phyloP scores from a whole-genome alignment of 1,140 invertebrate species.

The Habropoda laboriosa region DNA sequence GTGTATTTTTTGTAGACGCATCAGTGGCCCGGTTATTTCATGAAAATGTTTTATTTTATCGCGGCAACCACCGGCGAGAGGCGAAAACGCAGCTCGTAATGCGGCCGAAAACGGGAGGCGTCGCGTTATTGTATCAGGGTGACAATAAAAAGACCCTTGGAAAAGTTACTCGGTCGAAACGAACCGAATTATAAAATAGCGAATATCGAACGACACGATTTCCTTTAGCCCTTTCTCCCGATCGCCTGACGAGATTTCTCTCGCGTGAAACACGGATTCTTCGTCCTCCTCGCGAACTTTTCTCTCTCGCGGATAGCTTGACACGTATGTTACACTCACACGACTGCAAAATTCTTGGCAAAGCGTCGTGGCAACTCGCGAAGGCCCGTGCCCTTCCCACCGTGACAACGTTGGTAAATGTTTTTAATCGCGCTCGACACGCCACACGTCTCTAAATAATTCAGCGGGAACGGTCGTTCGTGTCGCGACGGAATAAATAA shows the following conservation, averaged over 20 bases:
- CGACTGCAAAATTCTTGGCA: constrained; percentile 11
- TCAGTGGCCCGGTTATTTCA: constrained; percentile 6
- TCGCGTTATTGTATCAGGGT: not conserved
- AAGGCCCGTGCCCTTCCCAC: not conserved
- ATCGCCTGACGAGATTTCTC: not conserved
- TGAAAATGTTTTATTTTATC: constrained; percentile 43
- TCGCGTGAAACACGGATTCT: not conserved
- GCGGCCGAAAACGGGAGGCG: constrained; percentile 4
- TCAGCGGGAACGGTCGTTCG: too few relatives aligned
- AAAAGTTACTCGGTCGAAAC: constrained; percentile 4
- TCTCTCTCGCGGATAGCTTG: not conserved
- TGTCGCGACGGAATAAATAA: too few relatives aligned
- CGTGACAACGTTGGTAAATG: not conserved
- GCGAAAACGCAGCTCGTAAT: constrained; percentile 11
- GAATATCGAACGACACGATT: too few relatives aligned
- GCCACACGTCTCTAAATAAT: not conserved
- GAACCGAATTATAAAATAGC: not conserved
- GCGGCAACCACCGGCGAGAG: not conserved
- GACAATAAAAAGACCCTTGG: not conserved
- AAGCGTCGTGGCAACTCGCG: not conserved
- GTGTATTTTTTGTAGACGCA: constrained; percentile 1
- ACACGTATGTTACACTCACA: too few relatives aligned
- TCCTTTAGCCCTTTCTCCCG: constrained; percentile 6
- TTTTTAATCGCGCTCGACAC: not conserved
- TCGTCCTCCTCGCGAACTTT: constrained; percentile 1